Evolutionary conservation across 2,888 invertebrate genomes (phyloP), one percentile per base, ranked within the genome.

Genomic region (Oeneis ivallda): DNA sequence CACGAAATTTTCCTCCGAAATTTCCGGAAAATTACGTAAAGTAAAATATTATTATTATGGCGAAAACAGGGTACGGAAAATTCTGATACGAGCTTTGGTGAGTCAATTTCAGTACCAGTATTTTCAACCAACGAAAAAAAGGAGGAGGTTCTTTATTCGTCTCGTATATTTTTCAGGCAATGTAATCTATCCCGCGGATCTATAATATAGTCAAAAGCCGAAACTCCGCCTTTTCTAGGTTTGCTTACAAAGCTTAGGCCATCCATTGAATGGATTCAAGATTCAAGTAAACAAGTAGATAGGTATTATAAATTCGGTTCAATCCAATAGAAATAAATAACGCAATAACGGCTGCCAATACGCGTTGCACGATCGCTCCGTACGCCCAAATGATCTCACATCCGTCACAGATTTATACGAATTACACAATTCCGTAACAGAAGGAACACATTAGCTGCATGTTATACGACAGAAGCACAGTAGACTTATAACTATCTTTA

Each of bases 241-340:
- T n/a, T n/a, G 26, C 26, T 5, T 26, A 26, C 2, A 4, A 26
- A 4, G 26, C 26, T 5, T 1, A 26, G 26, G 26, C 26, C 26
- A 26, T 5, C 26, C 1, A 26, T 26, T 26, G 26, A 26, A 4
- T 26, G 26, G 9, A 19, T 41, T 11, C 11, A 41, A 41, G 2
- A 1, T 26, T 10, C 47, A 10, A 47, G 17, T 17, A 34, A 37
- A 39, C 53, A 15, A n/a, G 26, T 19, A 11, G 17, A 11, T 11
- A 32, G 34, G 32, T 17, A 45, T 26, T 19, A 41, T 47, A 49
- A 45, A 17, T 32, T 53, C 62, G 17, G 13, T 50, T 61, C 47
- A 75, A 61, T 68, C 75, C 74, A 79, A 84, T 81, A 78, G 84
- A 84, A 86, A 88, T 85, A 88, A 84, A 88, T 85, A 85, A 81